phyloP scores from a whole-genome alignment of 2,888 invertebrate genomes.

The Tortricodes alternella region DNA sequence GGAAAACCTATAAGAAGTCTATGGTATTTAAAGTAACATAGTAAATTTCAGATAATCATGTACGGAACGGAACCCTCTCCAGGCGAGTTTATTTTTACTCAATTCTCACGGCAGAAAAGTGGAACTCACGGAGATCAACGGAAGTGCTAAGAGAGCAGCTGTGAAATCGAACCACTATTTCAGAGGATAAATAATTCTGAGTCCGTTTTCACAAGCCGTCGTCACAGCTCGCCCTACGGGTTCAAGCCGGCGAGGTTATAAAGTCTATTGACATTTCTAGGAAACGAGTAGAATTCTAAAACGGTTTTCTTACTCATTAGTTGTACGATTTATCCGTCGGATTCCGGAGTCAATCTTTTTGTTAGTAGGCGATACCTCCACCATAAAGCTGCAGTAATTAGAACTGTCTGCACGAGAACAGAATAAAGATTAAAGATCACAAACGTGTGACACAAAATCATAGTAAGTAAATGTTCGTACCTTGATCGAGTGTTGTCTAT shows the following conservation, averaged over 20 bases:
- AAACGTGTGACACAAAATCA: slow-evolving; percentile 4
- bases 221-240: neutral
- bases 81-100: too few relatives aligned
- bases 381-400: slow-evolving; percentile 17
- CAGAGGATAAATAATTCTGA: neutral
- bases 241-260: slow-evolving; percentile 6
- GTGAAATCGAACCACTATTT: neutral
- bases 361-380: slow-evolving; percentile 1
- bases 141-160: neutral
- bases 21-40: too few relatives aligned
- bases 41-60: too few relatives aligned
- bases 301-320: slow-evolving; percentile 24
- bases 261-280: slow-evolving; percentile 7
- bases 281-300: slow-evolving; percentile 20
- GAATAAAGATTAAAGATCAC: slow-evolving; percentile 18
- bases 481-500: neutral
- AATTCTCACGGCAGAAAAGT: neutral
- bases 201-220: neutral
- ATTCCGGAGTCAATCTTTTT: slow-evolving; percentile 15
- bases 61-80: too few relatives aligned
- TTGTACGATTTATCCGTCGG: slow-evolving; percentile 16
- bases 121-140: neutral
- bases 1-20: too few relatives aligned
- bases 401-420: slow-evolving; percentile 1
- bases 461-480: neutral